phyloP scores from a whole-genome alignment of 2,797 vertebrate species.

The Leuciscus waleckii region DNA sequence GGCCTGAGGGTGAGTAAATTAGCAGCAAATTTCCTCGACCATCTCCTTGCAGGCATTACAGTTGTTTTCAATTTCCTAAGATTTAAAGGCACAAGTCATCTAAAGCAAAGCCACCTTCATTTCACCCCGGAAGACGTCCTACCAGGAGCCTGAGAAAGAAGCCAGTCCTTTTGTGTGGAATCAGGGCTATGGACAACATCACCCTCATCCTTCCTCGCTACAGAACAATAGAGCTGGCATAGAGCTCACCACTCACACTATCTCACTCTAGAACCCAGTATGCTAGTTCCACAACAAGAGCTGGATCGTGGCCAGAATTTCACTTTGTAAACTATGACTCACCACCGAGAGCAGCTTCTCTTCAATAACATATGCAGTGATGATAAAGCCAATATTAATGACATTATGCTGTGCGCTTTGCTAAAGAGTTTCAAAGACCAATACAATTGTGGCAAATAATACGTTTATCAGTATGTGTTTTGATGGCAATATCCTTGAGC shows the following conservation, averaged over 20 bases:
- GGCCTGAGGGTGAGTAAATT: too few species aligned
- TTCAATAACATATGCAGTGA: conserved; percentile 28
- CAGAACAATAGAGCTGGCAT: conserved; percentile 48
- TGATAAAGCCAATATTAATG: conserved; percentile 6
- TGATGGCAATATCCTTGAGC: not conserved
- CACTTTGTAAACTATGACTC: conserved; percentile 48
- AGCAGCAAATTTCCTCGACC: too few species aligned
- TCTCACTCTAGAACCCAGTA: conserved; percentile 36
- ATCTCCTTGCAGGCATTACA: too few species aligned
- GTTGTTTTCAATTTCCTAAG: not conserved
- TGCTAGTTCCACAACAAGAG: conserved; percentile 45
- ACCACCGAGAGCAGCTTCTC: conserved; percentile 30
- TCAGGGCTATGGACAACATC: conserved; percentile 49
- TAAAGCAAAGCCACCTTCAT: conserved; percentile 29
- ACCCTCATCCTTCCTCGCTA: conserved; percentile 52
- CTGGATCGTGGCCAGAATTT: conserved; percentile 29
- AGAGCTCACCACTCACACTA: conserved; percentile 30
- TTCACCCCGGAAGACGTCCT: conserved; percentile 49
- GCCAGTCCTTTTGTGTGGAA: conserved; percentile 44
- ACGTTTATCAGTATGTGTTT: not conserved
- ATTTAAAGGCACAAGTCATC: not conserved
- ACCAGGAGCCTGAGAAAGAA: conserved; percentile 46
- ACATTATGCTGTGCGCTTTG: not conserved
- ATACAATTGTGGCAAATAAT: not conserved
- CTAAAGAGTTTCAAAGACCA: conserved; percentile 11